Evolutionary conservation across 2,113 vertebrate species (phyloP).

Genomic region (Argyrosomus japonicus): DNA sequence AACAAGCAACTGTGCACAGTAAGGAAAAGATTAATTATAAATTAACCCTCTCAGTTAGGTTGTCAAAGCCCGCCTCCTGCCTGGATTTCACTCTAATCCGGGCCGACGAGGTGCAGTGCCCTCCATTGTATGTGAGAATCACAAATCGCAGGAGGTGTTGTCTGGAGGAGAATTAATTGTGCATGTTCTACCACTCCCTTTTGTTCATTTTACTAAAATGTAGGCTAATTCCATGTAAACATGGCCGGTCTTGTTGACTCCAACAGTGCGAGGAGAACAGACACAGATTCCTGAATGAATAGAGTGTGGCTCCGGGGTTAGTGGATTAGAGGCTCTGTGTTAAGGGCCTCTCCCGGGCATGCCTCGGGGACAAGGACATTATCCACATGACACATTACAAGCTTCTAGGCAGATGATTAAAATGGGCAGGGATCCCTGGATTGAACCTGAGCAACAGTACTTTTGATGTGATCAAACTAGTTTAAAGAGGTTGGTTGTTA

Average conservation of each 20-base stretch:
- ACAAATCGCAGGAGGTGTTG: constrained; percentile 73
- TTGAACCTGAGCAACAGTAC: constrained; percentile 69
- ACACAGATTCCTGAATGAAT: constrained; percentile 72
- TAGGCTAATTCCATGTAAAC: constrained; percentile 81
- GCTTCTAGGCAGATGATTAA: constrained; percentile 78
- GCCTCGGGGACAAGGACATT: constrained; percentile 80
- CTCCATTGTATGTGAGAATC: constrained; percentile 72
- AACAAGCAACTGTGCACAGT: constrained; percentile 73
- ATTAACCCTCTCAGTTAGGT: constrained; percentile 75
- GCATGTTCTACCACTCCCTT: constrained; percentile 68
- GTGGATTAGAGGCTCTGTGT: constrained; percentile 79
- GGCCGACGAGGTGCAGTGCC: constrained; percentile 71
- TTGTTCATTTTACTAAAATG: constrained; percentile 78
- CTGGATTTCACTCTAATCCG: constrained; percentile 74
- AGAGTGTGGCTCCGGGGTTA: constrained; percentile 71
- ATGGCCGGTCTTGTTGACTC: constrained; percentile 74
- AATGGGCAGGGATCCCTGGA: constrained; percentile 71
- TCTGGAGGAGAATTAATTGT: constrained; percentile 72
- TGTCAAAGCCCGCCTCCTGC: constrained; percentile 73
- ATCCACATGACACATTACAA: constrained; percentile 81
- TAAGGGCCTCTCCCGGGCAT: constrained; percentile 73
- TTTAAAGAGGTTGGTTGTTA: constrained; percentile 77
- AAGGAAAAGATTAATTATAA: constrained; percentile 78
- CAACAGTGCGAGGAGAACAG: constrained; percentile 71
- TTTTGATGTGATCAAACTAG: constrained; percentile 80